These are phyloP conservation scores for Meriones psammophilus DNA, from an alignment of 2,797 vertebrate genomes.

Conservation along the genomic window DNA sequence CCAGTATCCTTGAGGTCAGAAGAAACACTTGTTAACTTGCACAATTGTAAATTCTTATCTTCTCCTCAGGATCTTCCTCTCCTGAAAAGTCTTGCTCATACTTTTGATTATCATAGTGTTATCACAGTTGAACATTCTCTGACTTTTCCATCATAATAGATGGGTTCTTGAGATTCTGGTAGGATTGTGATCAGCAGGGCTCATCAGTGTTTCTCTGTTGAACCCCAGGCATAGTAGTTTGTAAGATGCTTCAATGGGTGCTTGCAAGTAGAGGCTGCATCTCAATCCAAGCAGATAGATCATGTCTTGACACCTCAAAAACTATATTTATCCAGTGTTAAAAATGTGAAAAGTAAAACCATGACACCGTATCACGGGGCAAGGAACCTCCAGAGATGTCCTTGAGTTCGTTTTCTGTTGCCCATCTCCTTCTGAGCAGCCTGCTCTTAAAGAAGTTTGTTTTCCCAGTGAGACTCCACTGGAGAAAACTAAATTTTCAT, in stretches of 20 bases:
- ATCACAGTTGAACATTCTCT: slow-evolving; percentile 51
- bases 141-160: slow-evolving; percentile 60
- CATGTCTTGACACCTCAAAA: slow-evolving; percentile 49
- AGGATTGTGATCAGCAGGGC: slow-evolving; percentile 5
- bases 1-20: slow-evolving; percentile 54
- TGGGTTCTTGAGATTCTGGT: background rate
- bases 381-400: too few species aligned
- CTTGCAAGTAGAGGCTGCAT: background rate
- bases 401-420: background rate
- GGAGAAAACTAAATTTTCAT: background rate
- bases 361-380: background rate
- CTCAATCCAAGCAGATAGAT: background rate
- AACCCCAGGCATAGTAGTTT: slow-evolving; percentile 49
- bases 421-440: too few species aligned
- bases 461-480: background rate
- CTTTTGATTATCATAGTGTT: background rate
- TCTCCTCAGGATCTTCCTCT: slow-evolving; percentile 62
- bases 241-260: slow-evolving; percentile 27
- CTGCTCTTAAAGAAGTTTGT: background rate
- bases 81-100: slow-evolving; percentile 6
- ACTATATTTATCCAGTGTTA: background rate
- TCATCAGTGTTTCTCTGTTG: slow-evolving; percentile 3
- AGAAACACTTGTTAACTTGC: background rate
- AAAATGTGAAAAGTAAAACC: slow-evolving; percentile 28
- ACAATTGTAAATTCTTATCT: background rate